phyloP scores from a whole-genome alignment of 2,888 invertebrate species.

The Argynnis bischoffii region DNA sequence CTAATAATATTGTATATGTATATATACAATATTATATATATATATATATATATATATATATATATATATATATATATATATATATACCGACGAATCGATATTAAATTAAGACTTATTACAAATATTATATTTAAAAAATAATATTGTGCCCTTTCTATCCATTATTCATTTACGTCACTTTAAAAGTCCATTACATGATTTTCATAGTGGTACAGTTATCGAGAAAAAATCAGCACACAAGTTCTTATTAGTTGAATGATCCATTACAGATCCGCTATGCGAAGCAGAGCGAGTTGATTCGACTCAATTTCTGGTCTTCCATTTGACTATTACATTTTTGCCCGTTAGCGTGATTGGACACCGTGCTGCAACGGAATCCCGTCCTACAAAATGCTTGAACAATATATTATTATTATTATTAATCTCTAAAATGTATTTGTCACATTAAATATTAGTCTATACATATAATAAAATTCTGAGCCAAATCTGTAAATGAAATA shows the following conservation, averaged over 20 bases:
- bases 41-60: no score
- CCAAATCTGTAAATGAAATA: no score
- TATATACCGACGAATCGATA: no score
- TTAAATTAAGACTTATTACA: no score
- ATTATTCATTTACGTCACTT: background rate
- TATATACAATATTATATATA: no score
- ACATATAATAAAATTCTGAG: no score
- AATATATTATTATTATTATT: constrained; percentile 2
- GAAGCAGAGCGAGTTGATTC: constrained; percentile 43
- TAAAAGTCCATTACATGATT: constrained; percentile 23
- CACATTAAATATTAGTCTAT: no score
- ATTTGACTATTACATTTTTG: constrained; percentile 38
- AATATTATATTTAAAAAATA: no score
- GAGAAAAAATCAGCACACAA: constrained; percentile 40
- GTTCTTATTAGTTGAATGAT: constrained; percentile 40
- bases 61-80: no score
- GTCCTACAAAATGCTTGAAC: constrained; percentile 11
- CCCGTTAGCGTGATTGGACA: constrained; percentile 43
- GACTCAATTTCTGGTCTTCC: constrained; percentile 44
- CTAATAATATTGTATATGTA: background rate
- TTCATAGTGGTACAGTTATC: constrained; percentile 39
- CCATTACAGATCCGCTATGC: constrained; percentile 48
- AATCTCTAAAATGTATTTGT: no score
- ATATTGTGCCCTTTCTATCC: background rate
- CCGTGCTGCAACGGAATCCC: constrained; percentile 37